Percentiles rank a stretch among this genome's conserved stretches.
Evolutionary conservation across 1,140 invertebrate species (phyloP).

Genomic region (Leptinotarsa defecta): DNA sequence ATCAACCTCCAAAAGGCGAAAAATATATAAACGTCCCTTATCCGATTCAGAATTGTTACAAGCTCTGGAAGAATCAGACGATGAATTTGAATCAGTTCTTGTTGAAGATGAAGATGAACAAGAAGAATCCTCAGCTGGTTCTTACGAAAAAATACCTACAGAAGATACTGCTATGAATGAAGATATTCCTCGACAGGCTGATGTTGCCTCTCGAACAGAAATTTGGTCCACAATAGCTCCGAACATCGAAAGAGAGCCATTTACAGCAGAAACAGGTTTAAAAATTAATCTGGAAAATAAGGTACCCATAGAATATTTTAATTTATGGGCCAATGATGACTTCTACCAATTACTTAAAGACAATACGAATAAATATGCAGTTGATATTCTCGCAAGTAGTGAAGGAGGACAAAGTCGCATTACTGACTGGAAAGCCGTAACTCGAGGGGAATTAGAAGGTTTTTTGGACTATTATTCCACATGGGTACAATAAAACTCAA

Average conservation of each 20-base stretch:
- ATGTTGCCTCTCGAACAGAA: not conserved
- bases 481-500: not conserved
- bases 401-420: not conserved
- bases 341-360: slow-evolving; percentile 7
- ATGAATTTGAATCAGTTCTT: not conserved
- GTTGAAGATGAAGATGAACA: no score
- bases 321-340: slow-evolving; percentile 3
- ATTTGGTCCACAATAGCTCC: slow-evolving; percentile 9
- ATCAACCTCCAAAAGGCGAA: not conserved
- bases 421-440: not conserved
- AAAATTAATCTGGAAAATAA: slow-evolving; percentile 1
- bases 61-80: not conserved
- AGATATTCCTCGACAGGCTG: not conserved
- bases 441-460: not conserved
- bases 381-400: not conserved
- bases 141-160: not conserved
- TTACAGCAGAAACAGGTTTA: slow-evolving; percentile 9
- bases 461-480: no score
- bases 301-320: not conserved
- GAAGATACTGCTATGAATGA: no score
- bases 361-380: not conserved
- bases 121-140: not conserved
- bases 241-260: not conserved
- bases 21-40: not conserved
- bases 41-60: not conserved